A percentile compares a stretch with the other conserved stretches of the same genome.
Evolutionary conservation across 2,113 vertebrate species (phyloP).

Genomic region (Sinocyclocheilus anophthalmus): DNA sequence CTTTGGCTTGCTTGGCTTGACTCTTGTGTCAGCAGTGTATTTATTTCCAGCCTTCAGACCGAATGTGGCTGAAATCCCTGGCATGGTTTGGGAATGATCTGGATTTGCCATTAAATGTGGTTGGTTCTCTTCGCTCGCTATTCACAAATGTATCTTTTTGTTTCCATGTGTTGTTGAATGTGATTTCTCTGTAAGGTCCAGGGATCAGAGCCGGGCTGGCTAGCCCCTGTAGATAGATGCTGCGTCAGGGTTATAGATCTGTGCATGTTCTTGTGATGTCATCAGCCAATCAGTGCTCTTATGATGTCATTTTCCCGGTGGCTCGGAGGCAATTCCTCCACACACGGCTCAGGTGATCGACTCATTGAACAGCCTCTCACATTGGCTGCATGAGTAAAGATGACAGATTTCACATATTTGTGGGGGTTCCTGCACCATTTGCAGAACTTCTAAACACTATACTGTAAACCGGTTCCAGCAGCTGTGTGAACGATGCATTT

Average conservation of each 20-base stretch:
- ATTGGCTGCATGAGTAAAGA: no score
- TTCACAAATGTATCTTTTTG: not conserved
- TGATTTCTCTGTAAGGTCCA: not conserved
- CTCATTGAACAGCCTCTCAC: no score
- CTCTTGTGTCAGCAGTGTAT: not conserved
- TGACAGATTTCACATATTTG: no score
- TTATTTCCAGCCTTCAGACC: not conserved
- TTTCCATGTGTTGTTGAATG: not conserved
- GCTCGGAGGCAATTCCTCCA: no score
- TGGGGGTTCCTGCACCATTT: no score
- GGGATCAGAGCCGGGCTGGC: not conserved
- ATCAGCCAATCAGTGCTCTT: no score
- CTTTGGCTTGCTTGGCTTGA: not conserved
- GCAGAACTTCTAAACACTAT: no score
- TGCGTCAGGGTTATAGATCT: not conserved
- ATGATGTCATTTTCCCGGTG: no score
- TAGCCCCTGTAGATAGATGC: not conserved
- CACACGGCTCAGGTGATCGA: no score
- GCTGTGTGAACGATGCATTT: not conserved
- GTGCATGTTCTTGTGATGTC: no score
- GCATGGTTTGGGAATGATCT: not conserved
- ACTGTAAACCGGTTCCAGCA: not conserved
- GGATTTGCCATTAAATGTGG: not conserved
- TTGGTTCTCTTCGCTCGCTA: not conserved
- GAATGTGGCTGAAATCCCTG: constrained; percentile 11